These are phyloP conservation scores for Lasioglossum baleicum DNA, from an alignment of 1,140 invertebrate genomes.

Conservation along the genomic window DNA sequence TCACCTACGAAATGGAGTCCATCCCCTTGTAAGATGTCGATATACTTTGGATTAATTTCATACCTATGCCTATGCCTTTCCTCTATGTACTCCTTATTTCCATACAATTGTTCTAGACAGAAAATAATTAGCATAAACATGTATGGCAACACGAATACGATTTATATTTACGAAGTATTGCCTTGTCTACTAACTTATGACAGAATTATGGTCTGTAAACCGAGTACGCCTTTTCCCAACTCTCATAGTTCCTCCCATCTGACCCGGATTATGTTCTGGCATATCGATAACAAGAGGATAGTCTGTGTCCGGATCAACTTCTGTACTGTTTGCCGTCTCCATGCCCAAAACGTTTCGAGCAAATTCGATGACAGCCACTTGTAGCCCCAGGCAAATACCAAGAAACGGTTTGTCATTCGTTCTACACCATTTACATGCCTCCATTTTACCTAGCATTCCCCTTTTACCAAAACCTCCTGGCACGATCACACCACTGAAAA, in stretches of 20 bases:
- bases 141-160: not conserved
- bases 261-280: constrained; percentile 97
- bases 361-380: constrained; percentile 98
- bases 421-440: constrained; percentile 95
- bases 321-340: constrained; percentile 91
- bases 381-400: constrained; percentile 97
- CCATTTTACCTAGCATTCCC: constrained; percentile 97
- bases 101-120: constrained; percentile 89
- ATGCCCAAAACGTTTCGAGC: constrained; percentile 92
- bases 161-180: not conserved
- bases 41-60: constrained; percentile 96
- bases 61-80: constrained; percentile 98
- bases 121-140: constrained; percentile 5
- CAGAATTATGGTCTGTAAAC: constrained; percentile 83
- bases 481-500: constrained; percentile 93
- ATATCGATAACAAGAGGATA: constrained; percentile 97
- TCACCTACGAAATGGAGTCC: constrained; percentile 96
- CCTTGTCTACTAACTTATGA: constrained; percentile 84
- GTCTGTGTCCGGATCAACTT: constrained; percentile 88
- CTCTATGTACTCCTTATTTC: constrained; percentile 90
- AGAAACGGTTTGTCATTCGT: constrained; percentile 94
- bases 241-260: constrained; percentile 99
- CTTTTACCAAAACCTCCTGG: constrained; percentile 98
- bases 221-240: constrained; percentile 94
- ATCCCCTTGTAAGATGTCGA: constrained; percentile 87